Evolutionary conservation across 1,140 invertebrate genomes (phyloP), one percentile per base, ranked within the genome.

Genomic region (Pachyrhynchus sulphureomaculatus): DNA sequence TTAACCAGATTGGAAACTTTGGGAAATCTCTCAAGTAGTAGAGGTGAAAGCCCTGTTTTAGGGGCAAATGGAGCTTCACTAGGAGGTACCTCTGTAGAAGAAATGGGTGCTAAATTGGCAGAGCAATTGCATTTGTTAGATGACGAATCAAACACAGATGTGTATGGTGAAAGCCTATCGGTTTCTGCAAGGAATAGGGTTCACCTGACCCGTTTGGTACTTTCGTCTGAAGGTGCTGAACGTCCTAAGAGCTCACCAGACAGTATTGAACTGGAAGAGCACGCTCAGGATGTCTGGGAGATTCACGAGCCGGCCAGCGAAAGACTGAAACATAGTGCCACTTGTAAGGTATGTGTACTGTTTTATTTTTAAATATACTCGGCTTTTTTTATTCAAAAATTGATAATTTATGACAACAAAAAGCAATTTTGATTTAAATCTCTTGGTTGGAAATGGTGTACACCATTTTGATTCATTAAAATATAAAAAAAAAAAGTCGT

Each of bases 191-290:
- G 63, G 24, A 73, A 72, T 44, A 65, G 67, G 34, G 56, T 74
- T 3, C 71, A 66, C 29, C 44, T 74, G 33, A 68, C 71, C 2
- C 64, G 67, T 8, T 56, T 74, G 23, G 60, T 73, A 12, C 47
- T 73, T 1, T 66, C 68, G 0, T 66, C 66, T 0, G 71, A 73
- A 2, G 51, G 51, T 2, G 48, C 63, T 12, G 67, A 72, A 36
- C 21, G 68, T 9, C 63, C 66, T 5, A 71, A 71, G 52, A 69
- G 67, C 33, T 66, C 66, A 13, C 61, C 64, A 9, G 65, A 71
- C 26, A 54, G 60, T n/a, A 65, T 71, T 6, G 68, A 71, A 34
- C 37, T 72, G 39, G 71, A 74, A 29, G 70, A 72, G 23, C 48
- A 42, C 15, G 52, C 54, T 5, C 69, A 66, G 45, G 70, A 72